A percentile compares a stretch with the other conserved stretches of the same genome.
Conservation (phyloP, 2,888 invertebrate genomes). For the Digitonthophagus gazella region DNA sequence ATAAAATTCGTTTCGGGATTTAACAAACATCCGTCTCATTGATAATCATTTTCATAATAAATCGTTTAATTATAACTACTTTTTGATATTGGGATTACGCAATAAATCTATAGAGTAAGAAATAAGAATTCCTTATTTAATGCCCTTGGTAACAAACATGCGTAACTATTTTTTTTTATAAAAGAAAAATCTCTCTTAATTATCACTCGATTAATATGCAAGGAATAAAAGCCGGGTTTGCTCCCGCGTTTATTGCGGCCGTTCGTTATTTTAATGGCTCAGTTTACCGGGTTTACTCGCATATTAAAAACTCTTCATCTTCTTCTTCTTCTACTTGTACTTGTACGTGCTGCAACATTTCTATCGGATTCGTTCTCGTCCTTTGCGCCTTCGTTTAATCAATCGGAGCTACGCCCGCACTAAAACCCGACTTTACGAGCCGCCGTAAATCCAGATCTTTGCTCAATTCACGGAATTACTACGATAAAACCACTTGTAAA, state of each 20-base stretch:
- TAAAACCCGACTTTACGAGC: neutral
- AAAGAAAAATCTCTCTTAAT: constrained; percentile 41
- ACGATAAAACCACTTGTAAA: neutral
- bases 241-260: constrained; percentile 48
- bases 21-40: no score
- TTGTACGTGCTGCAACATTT: no score
- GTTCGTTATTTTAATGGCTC: constrained; percentile 50
- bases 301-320: neutral
- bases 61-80: no score
- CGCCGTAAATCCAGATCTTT: neutral
- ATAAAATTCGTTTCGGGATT: no score
- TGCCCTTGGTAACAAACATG: neutral
- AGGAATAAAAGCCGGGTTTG: constrained; percentile 32
- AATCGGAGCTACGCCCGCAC: neutral
- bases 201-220: constrained; percentile 49
- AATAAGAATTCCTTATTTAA: neutral
- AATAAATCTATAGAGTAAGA: no score
- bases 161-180: constrained; percentile 18
- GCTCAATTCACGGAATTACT: neutral
- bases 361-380: neutral
- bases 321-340: neutral
- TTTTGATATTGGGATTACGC: no score
- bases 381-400: neutral
- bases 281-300: constrained; percentile 41
- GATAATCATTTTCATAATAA: no score